A percentile compares a stretch with the other conserved stretches of the same genome.
phyloP scores from a whole-genome alignment of 2,113 vertebrate genomes.

The Poeciliopsis occidentalis region DNA sequence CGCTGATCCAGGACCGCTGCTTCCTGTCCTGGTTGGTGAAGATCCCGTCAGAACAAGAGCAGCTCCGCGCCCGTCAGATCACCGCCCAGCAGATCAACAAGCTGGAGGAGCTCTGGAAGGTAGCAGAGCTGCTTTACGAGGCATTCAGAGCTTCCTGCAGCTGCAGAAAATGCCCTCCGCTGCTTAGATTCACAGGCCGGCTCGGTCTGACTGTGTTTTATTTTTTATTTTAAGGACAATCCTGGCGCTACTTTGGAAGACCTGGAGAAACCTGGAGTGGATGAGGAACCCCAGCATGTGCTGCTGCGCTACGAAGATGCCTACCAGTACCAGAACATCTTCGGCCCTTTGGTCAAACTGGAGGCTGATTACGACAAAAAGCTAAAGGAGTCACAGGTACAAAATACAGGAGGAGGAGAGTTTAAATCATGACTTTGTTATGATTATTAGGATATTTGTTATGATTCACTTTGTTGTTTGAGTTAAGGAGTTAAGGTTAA shows the following conservation, averaged over 20 bases:
- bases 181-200: background rate
- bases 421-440: too few species aligned
- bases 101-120: constrained; percentile 98
- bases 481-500: too few species aligned
- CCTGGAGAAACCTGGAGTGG: constrained; percentile 96
- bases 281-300: constrained; percentile 97
- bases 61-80: constrained; percentile 94
- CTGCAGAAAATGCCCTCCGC: too few species aligned
- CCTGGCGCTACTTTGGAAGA: constrained; percentile 96
- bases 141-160: background rate
- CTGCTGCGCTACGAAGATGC: constrained; percentile 96
- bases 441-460: too few species aligned
- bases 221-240: constrained; percentile 85
- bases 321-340: constrained; percentile 99
- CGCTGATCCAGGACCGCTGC: constrained; percentile 97
- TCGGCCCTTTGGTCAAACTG: constrained; percentile 96
- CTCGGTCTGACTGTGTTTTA: background rate
- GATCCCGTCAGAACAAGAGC: constrained; percentile 98
- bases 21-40: constrained; percentile 99
- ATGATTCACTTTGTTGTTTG: too few species aligned
- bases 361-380: constrained; percentile 99
- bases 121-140: constrained; percentile 38
- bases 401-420: background rate
- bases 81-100: constrained; percentile 99
- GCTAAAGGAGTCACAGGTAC: constrained; percentile 98